phyloP scores from a whole-genome alignment of 2,113 vertebrate species.

The Helogale parvula region DNA sequence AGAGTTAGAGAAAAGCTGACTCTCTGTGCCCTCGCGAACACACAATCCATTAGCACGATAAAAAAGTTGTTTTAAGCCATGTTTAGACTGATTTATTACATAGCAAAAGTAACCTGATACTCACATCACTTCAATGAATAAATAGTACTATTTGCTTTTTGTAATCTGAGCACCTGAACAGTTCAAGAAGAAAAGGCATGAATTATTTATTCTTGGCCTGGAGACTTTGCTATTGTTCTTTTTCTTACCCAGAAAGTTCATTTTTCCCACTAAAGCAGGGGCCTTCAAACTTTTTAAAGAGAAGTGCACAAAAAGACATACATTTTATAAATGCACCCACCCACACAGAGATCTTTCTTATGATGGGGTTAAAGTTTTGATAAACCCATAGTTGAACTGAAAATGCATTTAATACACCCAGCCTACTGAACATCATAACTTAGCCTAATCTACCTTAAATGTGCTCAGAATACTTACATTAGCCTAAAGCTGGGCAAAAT shows the following conservation, averaged over 20 bases:
- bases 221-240: background rate
- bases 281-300: slow-evolving; percentile 24
- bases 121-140: background rate
- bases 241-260: background rate
- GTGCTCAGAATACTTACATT: background rate
- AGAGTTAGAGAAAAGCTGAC: background rate
- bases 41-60: background rate
- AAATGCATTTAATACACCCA: background rate
- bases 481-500: background rate
- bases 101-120: background rate
- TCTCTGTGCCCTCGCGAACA: background rate
- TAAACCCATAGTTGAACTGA: background rate
- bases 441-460: background rate
- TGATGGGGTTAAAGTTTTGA: background rate
- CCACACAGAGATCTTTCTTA: background rate
- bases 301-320: background rate
- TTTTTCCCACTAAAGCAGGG: background rate
- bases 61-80: background rate
- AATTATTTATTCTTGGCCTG: slow-evolving; percentile 22
- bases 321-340: background rate
- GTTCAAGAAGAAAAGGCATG: background rate
- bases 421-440: background rate
- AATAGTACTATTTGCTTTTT: slow-evolving; percentile 5
- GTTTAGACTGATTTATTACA: slow-evolving; percentile 38
- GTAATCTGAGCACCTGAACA: background rate